phyloP scores from a whole-genome alignment of 1,140 invertebrate species.

The Dinothrombium tinctorium region DNA sequence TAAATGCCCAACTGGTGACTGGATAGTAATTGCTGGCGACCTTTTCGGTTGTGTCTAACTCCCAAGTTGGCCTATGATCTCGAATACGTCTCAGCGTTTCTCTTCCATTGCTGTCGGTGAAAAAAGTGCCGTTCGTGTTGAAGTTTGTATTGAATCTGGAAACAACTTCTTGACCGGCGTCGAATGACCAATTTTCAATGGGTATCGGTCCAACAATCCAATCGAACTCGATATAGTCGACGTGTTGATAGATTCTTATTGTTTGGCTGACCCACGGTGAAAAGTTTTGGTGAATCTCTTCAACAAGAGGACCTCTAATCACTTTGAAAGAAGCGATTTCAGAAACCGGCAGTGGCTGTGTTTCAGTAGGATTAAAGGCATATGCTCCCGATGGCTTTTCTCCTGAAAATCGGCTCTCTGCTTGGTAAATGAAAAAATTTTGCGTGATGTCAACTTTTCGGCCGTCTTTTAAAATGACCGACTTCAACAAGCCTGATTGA shows the following conservation, averaged over 20 bases:
- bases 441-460: constrained; percentile 11
- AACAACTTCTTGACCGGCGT: constrained; percentile 25
- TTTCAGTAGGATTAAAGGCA: constrained; percentile 15
- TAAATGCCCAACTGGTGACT: constrained; percentile 23
- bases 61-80: constrained; percentile 23
- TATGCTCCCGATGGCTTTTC: constrained; percentile 18
- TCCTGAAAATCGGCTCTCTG: constrained; percentile 6
- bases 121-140: constrained; percentile 41
- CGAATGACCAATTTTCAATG: constrained; percentile 14
- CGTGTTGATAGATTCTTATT: constrained; percentile 24
- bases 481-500: constrained; percentile 20
- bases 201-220: constrained; percentile 87
- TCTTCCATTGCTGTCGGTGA: constrained; percentile 80
- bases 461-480: constrained; percentile 19
- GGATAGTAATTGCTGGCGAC: constrained; percentile 28
- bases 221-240: constrained; percentile 48
- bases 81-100: constrained; percentile 37
- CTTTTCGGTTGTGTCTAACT: constrained; percentile 23
- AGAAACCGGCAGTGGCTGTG: constrained; percentile 10
- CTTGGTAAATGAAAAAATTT: constrained; percentile 15
- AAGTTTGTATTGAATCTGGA: constrained; percentile 30
- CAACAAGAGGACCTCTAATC: constrained; percentile 23
- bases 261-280: constrained; percentile 25
- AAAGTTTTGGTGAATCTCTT: constrained; percentile 28
- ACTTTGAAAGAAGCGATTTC: constrained; percentile 14